phyloP scores from a whole-genome alignment of 2,113 vertebrate species.

The Gavia stellata region DNA sequence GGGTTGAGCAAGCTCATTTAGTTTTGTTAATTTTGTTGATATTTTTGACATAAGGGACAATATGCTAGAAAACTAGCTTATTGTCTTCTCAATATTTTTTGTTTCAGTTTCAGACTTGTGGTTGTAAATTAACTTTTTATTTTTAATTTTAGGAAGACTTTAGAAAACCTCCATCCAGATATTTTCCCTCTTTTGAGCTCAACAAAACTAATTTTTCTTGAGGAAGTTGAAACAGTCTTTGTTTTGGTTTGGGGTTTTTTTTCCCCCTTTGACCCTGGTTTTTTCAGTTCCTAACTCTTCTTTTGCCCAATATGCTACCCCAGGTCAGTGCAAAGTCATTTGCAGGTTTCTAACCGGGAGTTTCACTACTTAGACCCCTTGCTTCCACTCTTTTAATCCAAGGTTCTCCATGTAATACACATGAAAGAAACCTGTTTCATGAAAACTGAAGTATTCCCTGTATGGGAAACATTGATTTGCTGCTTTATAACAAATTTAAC shows the following conservation, averaged over 20 bases:
- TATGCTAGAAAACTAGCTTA: neutral
- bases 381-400: neutral
- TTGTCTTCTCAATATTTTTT: neutral
- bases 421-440: neutral
- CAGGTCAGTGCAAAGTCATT: neutral
- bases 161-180: neutral
- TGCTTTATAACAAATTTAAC: neutral
- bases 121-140: neutral
- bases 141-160: neutral
- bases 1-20: neutral
- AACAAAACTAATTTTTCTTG: neutral
- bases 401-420: neutral
- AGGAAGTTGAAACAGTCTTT: neutral
- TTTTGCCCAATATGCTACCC: neutral
- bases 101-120: neutral
- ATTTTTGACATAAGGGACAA: neutral
- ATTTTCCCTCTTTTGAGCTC: neutral
- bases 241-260: neutral
- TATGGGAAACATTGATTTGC: neutral
- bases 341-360: neutral
- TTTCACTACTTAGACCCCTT: neutral
- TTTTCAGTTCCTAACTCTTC: neutral
- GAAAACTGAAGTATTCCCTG: neutral
- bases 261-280: neutral
- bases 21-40: neutral